A percentile compares a stretch with the other conserved stretches of the same genome.
Evolutionary conservation across 2,888 invertebrate genomes (phyloP).

Genomic region (Empis stercorea): DNA sequence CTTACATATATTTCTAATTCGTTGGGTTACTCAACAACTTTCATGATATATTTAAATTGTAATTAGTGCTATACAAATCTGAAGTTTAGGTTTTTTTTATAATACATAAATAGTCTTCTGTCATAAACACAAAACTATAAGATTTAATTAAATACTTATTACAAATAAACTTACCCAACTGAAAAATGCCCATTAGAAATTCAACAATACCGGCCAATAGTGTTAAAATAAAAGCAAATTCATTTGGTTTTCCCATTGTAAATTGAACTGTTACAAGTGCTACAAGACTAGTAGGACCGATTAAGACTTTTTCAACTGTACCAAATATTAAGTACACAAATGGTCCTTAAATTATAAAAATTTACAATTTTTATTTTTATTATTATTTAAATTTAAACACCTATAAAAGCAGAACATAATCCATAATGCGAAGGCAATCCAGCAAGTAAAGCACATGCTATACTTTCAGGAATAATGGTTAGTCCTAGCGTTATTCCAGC

Average conservation of each 20-base stretch:
- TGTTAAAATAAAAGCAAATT: slow-evolving; percentile 62
- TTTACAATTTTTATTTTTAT: background rate
- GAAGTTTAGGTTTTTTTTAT: too few species aligned
- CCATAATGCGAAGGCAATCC: slow-evolving; percentile 80
- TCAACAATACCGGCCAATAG: slow-evolving; percentile 69
- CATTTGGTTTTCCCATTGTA: slow-evolving; percentile 53
- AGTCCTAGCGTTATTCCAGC: slow-evolving; percentile 80
- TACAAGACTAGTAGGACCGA: slow-evolving; percentile 77
- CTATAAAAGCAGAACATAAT: slow-evolving; percentile 81
- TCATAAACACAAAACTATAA: too few species aligned
- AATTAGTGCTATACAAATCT: too few species aligned
- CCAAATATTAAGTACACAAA: slow-evolving; percentile 80
- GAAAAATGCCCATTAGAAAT: slow-evolving; percentile 62
- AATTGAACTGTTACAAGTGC: slow-evolving; percentile 68
- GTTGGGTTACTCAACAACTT: too few species aligned
- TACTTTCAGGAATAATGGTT: slow-evolving; percentile 85
- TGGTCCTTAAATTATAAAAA: slow-evolving; percentile 39
- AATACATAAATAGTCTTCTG: too few species aligned
- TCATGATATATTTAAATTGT: too few species aligned
- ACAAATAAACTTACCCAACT: slow-evolving; percentile 65
- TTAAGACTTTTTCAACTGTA: slow-evolving; percentile 71
- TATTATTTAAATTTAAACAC: slow-evolving; percentile 27
- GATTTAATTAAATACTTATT: too few species aligned
- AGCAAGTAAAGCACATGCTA: slow-evolving; percentile 85
- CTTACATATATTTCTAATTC: too few species aligned